phyloP scores from a whole-genome alignment of 1,140 invertebrate species.

The Drosophila hydei region DNA sequence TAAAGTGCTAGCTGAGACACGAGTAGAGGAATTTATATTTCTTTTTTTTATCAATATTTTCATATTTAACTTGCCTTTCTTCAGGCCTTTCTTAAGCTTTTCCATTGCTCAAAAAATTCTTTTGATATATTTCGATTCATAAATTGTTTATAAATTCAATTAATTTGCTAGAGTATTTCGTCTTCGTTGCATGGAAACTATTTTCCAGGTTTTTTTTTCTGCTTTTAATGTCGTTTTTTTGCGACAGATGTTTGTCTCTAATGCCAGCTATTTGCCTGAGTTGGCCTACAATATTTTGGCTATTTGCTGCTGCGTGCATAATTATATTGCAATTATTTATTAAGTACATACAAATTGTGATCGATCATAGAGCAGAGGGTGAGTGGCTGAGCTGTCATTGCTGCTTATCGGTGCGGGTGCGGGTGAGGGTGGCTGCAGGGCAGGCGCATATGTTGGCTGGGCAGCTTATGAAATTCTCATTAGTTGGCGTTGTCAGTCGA shows the following conservation, averaged over 20 bases:
- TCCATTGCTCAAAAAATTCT: no score
- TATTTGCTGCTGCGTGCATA: conserved; percentile 66
- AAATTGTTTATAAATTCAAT: neutral
- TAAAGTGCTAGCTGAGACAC: no score
- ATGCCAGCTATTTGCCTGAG: conserved; percentile 28
- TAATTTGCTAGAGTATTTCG: conserved; percentile 27
- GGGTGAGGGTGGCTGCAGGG: conserved; percentile 13
- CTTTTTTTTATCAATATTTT: no score
- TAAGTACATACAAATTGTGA: conserved; percentile 78
- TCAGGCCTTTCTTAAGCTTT: no score
- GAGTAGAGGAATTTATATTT: no score
- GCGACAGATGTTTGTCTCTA: conserved; percentile 71
- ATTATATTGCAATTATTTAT: conserved; percentile 82
- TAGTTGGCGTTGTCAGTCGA: conserved; percentile 49
- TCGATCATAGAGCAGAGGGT: conserved; percentile 53
- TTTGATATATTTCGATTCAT: neutral
- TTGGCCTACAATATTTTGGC: conserved; percentile 62
- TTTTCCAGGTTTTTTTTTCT: conserved; percentile 13
- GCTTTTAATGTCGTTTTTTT: conserved; percentile 50
- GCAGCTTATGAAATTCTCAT: conserved; percentile 80
- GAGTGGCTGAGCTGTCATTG: conserved; percentile 20
- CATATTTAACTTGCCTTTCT: no score
- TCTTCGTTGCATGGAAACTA: conserved; percentile 3
- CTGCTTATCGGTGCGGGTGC: conserved; percentile 13
- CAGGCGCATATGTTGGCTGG: conserved; percentile 43